Base-by-base conservation (phyloP, 2,888 invertebrate species). In the Crepidodera aurea region DNA sequence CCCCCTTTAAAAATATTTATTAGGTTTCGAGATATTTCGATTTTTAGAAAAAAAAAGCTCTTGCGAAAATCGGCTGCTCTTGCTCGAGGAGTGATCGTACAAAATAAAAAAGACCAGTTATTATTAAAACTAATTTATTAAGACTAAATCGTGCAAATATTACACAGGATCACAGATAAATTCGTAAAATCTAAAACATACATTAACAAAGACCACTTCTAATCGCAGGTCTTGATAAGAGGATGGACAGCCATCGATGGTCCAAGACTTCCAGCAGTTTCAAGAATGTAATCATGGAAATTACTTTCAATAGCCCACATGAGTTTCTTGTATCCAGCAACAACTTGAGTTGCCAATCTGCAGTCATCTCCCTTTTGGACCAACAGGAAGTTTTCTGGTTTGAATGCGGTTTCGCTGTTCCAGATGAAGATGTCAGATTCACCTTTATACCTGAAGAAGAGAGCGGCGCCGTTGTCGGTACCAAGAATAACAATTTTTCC, bases 221-320 rank as follows among this genome's bases (percentile, higher is more conserved):
- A 75, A 50, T 83, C 81, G 70, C 79, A 79, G 34, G 84, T 82
- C 60, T 84, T 84, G 56, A 85, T 82, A 51, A 88, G 79, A 0
- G 88, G 88, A 81, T 87, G 87, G 50, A 88, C 79, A 25, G 83
- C 78, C 62, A 88, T 84, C 27, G 85, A 85, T 19, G 88, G 83
- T n/a, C 88, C 88, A 62, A 85, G 81, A 73, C 87, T 86, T 42
- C 88, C 86, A 32, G 85, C 84, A 27, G 83, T 84, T 66, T 86
- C 84, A 2, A 83, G 78, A 66, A 88, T 84, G 72, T 83, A 89
- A 77, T 89, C 88, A 54, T 85, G 86, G 82, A 88, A 87, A 76
- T 89, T 88, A 70, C 87, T 87, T 73, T 88, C 88, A 67, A 89
- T 77, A 8, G 84, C 84, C 86, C 88, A 87, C 84, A 88, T 86